Evolutionary conservation across 2,888 invertebrate species (phyloP).

Genomic region (Tenthredo distinguenda): DNA sequence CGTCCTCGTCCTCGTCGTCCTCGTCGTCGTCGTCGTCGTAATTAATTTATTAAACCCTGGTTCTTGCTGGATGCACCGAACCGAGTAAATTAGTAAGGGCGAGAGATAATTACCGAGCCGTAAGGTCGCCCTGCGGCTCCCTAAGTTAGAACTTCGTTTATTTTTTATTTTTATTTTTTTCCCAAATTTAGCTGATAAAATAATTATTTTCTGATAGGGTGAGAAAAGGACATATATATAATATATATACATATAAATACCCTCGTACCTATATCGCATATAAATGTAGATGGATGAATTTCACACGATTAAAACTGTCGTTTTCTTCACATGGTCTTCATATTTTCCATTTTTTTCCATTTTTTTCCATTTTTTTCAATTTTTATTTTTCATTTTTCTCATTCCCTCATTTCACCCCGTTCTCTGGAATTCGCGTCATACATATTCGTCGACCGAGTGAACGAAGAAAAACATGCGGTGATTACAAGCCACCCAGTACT

Average conservation of each 20-base stretch:
- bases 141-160: neutral
- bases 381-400: neutral
- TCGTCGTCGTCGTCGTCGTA: constrained; percentile 85
- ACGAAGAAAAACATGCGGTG: neutral
- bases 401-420: neutral
- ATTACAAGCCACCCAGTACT: constrained; percentile 1
- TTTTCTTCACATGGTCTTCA: neutral
- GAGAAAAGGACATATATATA: neutral
- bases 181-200: neutral
- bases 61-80: constrained; percentile 25
- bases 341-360: neutral
- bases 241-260: neutral
- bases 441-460: neutral
- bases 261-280: neutral
- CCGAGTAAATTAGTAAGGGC: constrained; percentile 22
- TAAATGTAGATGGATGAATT: neutral
- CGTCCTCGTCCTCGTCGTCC: no score
- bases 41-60: constrained; percentile 76
- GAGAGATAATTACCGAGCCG: constrained; percentile 27
- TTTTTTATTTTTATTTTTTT: neutral
- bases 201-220: neutral
- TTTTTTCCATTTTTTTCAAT: neutral
- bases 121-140: constrained; percentile 13
- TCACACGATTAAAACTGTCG: neutral
- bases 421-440: neutral